A percentile compares a stretch with the other conserved stretches of the same genome.
Evolutionary conservation across 2,888 invertebrate genomes (phyloP).

Genomic region (Cerceris rybyensis): DNA sequence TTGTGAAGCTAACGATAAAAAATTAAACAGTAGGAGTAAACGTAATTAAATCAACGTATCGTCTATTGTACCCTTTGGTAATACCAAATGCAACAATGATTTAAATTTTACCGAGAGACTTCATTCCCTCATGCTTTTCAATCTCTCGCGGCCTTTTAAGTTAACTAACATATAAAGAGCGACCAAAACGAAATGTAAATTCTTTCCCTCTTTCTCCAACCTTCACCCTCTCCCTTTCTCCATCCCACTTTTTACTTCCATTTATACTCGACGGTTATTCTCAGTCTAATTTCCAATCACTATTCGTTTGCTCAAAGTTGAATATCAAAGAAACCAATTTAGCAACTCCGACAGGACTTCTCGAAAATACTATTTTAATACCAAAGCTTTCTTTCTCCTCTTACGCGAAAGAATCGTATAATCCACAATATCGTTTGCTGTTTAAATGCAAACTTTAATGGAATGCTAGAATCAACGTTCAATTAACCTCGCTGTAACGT

Average conservation of each 20-base stretch:
- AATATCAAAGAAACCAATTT: conserved; percentile 3
- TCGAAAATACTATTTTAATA: background rate
- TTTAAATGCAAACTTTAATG: background rate
- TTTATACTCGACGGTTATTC: conserved; percentile 1
- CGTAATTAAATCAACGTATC: too few species aligned
- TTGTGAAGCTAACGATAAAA: too few species aligned
- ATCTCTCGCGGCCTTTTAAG: background rate
- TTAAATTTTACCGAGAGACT: background rate
- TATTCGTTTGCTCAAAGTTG: conserved; percentile 2
- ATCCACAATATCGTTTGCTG: background rate
- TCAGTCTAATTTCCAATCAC: background rate
- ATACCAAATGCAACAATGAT: too few species aligned
- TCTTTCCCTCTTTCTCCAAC: background rate
- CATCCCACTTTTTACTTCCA: background rate
- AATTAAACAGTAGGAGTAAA: too few species aligned
- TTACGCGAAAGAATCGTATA: background rate
- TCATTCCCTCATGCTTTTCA: background rate
- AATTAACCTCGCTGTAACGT: background rate
- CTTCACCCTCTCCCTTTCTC: background rate
- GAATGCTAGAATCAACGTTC: background rate
- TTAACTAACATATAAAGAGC: conserved; percentile 2
- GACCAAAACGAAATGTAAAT: conserved; percentile 3
- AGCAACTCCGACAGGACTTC: background rate
- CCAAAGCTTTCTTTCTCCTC: background rate
- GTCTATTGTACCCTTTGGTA: too few species aligned